A percentile compares a stretch with the other conserved stretches of the same genome.
phyloP scores from a whole-genome alignment of 1,140 invertebrate species.

The Sinonovacula constricta region DNA sequence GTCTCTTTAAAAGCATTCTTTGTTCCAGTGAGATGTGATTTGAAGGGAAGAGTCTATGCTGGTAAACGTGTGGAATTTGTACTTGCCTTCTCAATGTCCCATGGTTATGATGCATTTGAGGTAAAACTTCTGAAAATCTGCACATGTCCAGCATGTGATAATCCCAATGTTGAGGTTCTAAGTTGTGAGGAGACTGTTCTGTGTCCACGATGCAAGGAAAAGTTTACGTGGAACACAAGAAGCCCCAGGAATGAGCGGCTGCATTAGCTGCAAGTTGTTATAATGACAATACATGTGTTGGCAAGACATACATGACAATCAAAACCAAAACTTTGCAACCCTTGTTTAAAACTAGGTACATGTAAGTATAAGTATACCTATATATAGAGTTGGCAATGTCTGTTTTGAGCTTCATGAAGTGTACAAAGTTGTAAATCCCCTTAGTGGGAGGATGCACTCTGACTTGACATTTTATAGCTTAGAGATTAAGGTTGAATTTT shows the following conservation, averaged over 20 bases:
- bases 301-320: too few relatives aligned
- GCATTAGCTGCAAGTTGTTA: too few relatives aligned
- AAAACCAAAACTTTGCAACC: too few relatives aligned
- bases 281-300: too few relatives aligned
- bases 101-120: conserved; percentile 39
- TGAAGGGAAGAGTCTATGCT: conserved; percentile 5
- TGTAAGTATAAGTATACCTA: too few relatives aligned
- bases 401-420: too few relatives aligned
- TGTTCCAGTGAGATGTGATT: background rate
- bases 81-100: conserved; percentile 20
- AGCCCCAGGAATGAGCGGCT: background rate
- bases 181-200: background rate
- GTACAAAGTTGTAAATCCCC: too few relatives aligned
- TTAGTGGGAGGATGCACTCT: too few relatives aligned
- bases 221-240: background rate
- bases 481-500: too few relatives aligned
- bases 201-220: background rate
- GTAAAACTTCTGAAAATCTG: background rate
- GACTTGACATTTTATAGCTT: too few relatives aligned
- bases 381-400: too few relatives aligned
- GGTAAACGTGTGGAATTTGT: conserved; percentile 22
- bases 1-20: conserved; percentile 9
- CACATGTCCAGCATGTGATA: background rate
- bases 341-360: too few relatives aligned
- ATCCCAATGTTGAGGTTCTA: background rate